Evolutionary conservation across 2,797 vertebrate genomes (phyloP).

Genomic region (Pipistrellus pygmaeus): DNA sequence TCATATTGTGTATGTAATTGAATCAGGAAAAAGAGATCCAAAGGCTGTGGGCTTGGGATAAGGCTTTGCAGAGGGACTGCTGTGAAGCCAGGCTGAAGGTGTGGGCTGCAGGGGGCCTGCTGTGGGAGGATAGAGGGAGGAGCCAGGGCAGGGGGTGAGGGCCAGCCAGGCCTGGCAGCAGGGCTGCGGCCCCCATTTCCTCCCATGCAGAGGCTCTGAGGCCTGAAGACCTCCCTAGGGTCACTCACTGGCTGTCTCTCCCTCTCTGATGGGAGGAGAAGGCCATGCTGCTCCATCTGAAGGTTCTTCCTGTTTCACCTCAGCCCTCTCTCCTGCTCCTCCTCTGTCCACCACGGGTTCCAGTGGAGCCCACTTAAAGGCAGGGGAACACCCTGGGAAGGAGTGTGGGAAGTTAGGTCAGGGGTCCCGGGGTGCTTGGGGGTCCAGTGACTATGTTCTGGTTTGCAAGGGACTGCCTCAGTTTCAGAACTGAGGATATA

Average conservation of each 20-base stretch:
- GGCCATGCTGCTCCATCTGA: neutral
- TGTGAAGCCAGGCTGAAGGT: neutral
- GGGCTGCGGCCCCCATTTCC: neutral
- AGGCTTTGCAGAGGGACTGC: constrained; percentile 67
- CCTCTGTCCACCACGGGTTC: neutral
- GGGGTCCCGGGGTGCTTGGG: neutral
- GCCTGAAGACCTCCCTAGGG: neutral
- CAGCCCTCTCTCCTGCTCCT: neutral
- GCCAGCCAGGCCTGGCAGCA: neutral
- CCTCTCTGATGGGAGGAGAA: neutral
- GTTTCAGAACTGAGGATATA: neutral
- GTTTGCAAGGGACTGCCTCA: neutral
- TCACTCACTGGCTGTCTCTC: neutral
- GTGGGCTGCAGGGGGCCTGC: neutral
- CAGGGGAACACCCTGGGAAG: neutral
- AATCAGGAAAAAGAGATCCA: constrained; percentile 80
- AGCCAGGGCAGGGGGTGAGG: accelerated
- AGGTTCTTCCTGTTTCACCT: neutral
- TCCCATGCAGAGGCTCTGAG: neutral
- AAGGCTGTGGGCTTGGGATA: constrained; percentile 72
- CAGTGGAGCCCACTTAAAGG: neutral
- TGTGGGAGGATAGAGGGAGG: accelerated
- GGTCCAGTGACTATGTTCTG: too few relatives aligned
- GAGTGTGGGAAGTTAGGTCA: neutral
- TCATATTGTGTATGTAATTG: constrained; percentile 81